A percentile compares a stretch with the other conserved stretches of the same genome.
phyloP scores from a whole-genome alignment of 2,888 invertebrate genomes.

The Muschampia plurimacula region DNA sequence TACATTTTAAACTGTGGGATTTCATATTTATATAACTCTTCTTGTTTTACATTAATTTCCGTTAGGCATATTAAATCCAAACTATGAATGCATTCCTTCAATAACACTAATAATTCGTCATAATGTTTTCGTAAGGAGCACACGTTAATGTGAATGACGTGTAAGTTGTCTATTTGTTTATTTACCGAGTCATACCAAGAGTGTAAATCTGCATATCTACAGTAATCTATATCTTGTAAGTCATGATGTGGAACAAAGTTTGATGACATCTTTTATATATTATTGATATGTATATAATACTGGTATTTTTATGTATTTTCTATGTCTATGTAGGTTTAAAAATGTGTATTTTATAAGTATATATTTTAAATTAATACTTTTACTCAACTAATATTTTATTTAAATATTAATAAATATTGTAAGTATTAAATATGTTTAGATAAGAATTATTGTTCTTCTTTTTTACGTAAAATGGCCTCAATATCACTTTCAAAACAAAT shows the following conservation, averaged over 20 bases:
- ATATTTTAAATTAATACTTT: too few species aligned
- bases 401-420: too few species aligned
- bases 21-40: constrained; percentile 4
- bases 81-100: background rate
- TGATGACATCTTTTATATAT: background rate
- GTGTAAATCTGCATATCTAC: background rate
- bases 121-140: background rate
- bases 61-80: background rate
- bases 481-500: constrained; percentile 27
- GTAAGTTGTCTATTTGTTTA: background rate
- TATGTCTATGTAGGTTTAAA: too few species aligned
- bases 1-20: background rate
- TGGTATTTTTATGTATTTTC: too few species aligned
- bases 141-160: constrained; percentile 23
- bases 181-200: background rate
- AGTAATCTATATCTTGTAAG: constrained; percentile 5
- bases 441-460: too few species aligned
- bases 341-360: too few species aligned
- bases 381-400: too few species aligned
- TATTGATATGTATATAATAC: background rate
- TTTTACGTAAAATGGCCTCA: background rate
- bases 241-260: background rate
- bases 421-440: too few species aligned
- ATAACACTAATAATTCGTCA: background rate
- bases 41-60: constrained; percentile 7